Base-by-base conservation (phyloP, 2,888 invertebrate species). In the Nomada flava region DNA sequence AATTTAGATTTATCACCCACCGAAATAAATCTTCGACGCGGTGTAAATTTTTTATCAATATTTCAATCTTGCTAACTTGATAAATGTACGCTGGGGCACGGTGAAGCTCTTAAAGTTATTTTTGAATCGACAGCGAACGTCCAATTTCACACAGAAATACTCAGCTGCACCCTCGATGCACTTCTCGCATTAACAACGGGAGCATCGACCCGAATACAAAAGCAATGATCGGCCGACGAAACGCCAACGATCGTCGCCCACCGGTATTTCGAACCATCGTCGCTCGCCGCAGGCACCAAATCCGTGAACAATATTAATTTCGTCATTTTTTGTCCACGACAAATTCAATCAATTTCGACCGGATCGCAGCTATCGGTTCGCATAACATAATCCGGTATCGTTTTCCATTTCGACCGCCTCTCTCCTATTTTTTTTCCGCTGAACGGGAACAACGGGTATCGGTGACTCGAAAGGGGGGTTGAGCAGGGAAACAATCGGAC, bases 321-420 rank as follows among this genome's bases (percentile, higher is more conserved):
- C 53, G 68, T 65, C 73, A 68, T 59, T 71, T 74, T 55, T 74
- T 47, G 29, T 50, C 59, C 23, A 53, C 29, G 59, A 67, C 73
- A 73, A 70, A 71, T 74, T 68, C 67, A 60, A 83, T 79, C 68
- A 52, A 79, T 79, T 71, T 52, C 13, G 59, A n/a, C 62, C 47
- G 57, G 18, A 13, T 60, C 44, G 18, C 67, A 65, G 63, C 29
- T 63, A 79, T 79, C 70, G 70, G 50, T 26, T 62, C 60, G 73
- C 57, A 52, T 63, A 76, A 76, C 84, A 81, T 78, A 84, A 85
- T 85, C 81, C 81, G 53, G 70, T 76, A 26, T 60, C 70, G 78
- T 81, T 81, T 83, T 71, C 78, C 81, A 78, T 84, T 81, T 71
- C 59, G 72, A n/a, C 11, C 23, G 55, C 42, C 42, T 2, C 18